Base-by-base conservation (phyloP, 2,113 vertebrate species). In the Catharus minimus region DNA sequence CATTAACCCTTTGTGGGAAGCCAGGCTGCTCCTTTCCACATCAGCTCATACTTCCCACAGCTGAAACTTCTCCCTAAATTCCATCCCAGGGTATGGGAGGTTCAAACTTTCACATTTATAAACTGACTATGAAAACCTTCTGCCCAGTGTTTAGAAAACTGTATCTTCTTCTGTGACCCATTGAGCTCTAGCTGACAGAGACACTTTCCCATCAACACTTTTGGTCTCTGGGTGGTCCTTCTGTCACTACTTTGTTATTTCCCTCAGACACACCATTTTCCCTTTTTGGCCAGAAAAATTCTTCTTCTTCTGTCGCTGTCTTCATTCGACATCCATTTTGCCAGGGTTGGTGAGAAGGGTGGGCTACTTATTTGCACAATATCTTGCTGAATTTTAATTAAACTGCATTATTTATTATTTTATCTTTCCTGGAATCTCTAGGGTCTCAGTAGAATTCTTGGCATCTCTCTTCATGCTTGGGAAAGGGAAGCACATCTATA, bases 211-310 rank as follows among this genome's bases (percentile, higher is more conserved):
- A 38, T 49, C 39, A 33, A 24, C 3, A 2, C 11, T 19, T 73
- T 28, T 18, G 27, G 23, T 12, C 9, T 79, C 18, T n/a, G 9
- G 3, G 49, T 72, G 21, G 12, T 76, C 52, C 18, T 75, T 47
- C 56, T 74, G 91, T 69, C 30, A 62, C 9, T 39, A 13, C 26
- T 66, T 49, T 71, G 32, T 69, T 62, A 24, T 60, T 89, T 87
- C 27, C 17, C 5, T 32, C 0, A 0, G 22, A n/a, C 5, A 12
- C 26, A 17, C 5, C 9, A 28, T 86, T 91, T 80, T 82, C 12
- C 8, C 9, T 33, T 86, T 91, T 80, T 83, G 65, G 7, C 49
- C 43, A 83, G 43, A 77, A 88, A 80, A 68, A 16, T 15, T 47
- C 11, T 57, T 44, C 9, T 39, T 44, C 9, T 61, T 49, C 12